A percentile compares a stretch with the other conserved stretches of the same genome.
Evolutionary conservation across 2,113 vertebrate genomes (phyloP).

Genomic region (Etia nguti): DNA sequence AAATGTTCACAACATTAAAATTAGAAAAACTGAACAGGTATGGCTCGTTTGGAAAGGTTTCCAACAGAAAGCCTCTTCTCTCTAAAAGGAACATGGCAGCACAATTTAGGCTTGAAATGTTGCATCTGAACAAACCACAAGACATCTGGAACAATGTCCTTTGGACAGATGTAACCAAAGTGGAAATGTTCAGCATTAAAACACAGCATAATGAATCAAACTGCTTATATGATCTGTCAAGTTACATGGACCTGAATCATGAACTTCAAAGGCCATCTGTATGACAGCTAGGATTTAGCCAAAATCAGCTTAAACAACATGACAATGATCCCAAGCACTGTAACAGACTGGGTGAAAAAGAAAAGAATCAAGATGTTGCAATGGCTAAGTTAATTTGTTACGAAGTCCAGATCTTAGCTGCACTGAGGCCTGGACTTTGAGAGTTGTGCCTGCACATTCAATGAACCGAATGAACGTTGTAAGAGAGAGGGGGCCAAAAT

Average conservation of each 20-base stretch:
- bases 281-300: background rate
- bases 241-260: background rate
- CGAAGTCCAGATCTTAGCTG: background rate
- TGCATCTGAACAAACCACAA: background rate
- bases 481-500: background rate
- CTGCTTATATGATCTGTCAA: background rate
- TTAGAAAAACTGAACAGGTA: background rate
- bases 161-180: background rate
- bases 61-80: background rate
- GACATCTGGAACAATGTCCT: background rate
- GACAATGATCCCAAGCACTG: background rate
- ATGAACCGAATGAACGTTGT: background rate
- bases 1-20: background rate
- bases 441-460: background rate
- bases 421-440: background rate
- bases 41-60: background rate
- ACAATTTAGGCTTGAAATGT: background rate
- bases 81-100: background rate
- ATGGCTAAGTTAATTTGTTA: background rate
- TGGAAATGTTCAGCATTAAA: background rate
- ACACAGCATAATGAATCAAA: background rate
- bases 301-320: background rate
- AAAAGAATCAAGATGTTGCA: background rate
- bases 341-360: background rate
- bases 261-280: background rate